Evolutionary conservation across 2,888 invertebrate genomes (phyloP).

Genomic region (Poecilus cupreus): DNA sequence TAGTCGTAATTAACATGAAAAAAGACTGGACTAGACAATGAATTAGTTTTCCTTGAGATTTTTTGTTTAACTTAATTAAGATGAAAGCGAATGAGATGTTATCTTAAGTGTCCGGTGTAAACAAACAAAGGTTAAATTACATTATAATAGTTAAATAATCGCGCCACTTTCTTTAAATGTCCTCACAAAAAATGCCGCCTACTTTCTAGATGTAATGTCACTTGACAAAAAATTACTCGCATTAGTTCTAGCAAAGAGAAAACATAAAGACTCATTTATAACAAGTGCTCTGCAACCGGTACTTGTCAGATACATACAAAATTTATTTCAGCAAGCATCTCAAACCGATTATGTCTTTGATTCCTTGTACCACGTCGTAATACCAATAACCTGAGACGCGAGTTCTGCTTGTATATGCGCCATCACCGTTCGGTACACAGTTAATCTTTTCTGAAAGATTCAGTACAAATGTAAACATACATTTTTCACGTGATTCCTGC

Average conservation of each 20-base stretch:
- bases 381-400: background rate
- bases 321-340: background rate
- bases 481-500: conserved; percentile 47
- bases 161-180: background rate
- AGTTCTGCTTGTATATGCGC: background rate
- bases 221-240: too few species aligned
- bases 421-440: background rate
- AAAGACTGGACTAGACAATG: background rate
- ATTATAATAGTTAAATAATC: background rate
- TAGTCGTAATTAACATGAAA: background rate
- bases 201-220: too few species aligned
- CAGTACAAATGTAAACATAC: conserved; percentile 49
- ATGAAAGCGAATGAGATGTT: background rate
- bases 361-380: background rate
- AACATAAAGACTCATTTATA: too few species aligned
- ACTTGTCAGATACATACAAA: too few species aligned
- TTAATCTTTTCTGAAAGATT: conserved; percentile 43
- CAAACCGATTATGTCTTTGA: background rate
- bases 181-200: background rate
- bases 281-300: too few species aligned
- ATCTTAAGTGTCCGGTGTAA: background rate
- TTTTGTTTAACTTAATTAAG: background rate
- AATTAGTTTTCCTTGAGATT: background rate
- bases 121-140: background rate
- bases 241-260: too few species aligned